phyloP scores from a whole-genome alignment of 2,797 vertebrate species.

The Morus bassanus region DNA sequence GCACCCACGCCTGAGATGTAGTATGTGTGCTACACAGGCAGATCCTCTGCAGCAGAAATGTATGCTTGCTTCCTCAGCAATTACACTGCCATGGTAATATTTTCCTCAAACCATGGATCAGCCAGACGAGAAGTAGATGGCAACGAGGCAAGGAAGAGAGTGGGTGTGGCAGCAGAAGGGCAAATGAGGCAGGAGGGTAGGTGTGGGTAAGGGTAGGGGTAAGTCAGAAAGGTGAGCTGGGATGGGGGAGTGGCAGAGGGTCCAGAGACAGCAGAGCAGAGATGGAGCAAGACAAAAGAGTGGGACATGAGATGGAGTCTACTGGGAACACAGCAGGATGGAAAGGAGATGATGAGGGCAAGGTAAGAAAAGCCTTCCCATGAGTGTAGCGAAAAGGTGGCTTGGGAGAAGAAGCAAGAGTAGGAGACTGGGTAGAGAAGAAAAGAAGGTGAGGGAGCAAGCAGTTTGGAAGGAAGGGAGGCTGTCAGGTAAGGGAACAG shows the following conservation, averaged over 20 bases:
- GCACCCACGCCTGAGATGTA: conserved; percentile 43
- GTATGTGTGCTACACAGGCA: neutral
- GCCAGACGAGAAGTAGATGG: neutral
- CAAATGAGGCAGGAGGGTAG: neutral
- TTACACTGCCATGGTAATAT: neutral
- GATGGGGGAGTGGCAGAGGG: neutral
- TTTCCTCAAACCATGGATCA: neutral
- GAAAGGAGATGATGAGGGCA: neutral
- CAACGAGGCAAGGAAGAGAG: neutral
- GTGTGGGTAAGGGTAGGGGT: neutral
- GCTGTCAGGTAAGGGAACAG: neutral
- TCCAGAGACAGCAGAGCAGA: neutral
- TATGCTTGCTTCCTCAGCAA: neutral
- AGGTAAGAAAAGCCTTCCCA: neutral
- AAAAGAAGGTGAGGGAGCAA: neutral
- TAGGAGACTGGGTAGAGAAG: neutral
- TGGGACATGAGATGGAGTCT: neutral
- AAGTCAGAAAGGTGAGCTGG: neutral
- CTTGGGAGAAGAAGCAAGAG: neutral
- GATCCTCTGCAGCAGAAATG: neutral
- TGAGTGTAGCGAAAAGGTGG: neutral
- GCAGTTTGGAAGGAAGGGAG: neutral
- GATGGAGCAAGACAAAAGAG: neutral
- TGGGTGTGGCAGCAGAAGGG: neutral
- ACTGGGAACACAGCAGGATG: neutral